A percentile compares a stretch with the other conserved stretches of the same genome.
Evolutionary conservation across 2,113 vertebrate genomes (phyloP).

Genomic region (Paramisgurnus dabryanus): DNA sequence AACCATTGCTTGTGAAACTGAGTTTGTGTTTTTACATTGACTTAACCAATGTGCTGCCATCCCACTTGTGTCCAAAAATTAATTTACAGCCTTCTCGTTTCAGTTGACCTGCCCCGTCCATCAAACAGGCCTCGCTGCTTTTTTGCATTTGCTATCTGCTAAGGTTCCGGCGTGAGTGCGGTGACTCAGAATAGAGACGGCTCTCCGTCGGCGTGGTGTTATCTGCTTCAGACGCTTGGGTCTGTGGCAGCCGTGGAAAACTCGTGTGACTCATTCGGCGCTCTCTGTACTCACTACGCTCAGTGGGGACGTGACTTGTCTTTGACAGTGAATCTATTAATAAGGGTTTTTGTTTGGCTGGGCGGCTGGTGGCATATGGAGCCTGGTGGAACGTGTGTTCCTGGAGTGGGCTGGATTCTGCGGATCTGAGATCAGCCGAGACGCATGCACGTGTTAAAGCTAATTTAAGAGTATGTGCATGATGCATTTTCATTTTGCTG

Average conservation of each 20-base stretch:
- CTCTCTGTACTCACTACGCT: neutral
- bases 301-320: conserved; percentile 33
- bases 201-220: conserved; percentile 11
- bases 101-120: conserved; percentile 12
- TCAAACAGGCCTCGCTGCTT: conserved; percentile 7
- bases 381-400: conserved; percentile 38
- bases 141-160: conserved; percentile 28
- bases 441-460: conserved; percentile 16
- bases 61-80: neutral
- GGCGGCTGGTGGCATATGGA: conserved; percentile 51
- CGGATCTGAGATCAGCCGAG: conserved; percentile 17
- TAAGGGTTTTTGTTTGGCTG: conserved; percentile 40
- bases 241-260: conserved; percentile 27
- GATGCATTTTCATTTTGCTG: neutral
- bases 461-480: conserved; percentile 33
- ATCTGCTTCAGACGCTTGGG: conserved; percentile 13
- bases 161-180: conserved; percentile 22
- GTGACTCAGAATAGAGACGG: conserved; percentile 36
- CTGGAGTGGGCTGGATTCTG: conserved; percentile 16
- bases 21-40: conserved; percentile 3
- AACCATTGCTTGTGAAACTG: neutral
- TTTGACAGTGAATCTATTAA: conserved; percentile 47
- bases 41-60: conserved; percentile 5
- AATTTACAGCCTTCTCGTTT: conserved; percentile 14
- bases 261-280: conserved; percentile 38